A percentile compares a stretch with the other conserved stretches of the same genome.
phyloP scores from a whole-genome alignment of 2,113 vertebrate genomes.

The Daubentonia madagascariensis region DNA sequence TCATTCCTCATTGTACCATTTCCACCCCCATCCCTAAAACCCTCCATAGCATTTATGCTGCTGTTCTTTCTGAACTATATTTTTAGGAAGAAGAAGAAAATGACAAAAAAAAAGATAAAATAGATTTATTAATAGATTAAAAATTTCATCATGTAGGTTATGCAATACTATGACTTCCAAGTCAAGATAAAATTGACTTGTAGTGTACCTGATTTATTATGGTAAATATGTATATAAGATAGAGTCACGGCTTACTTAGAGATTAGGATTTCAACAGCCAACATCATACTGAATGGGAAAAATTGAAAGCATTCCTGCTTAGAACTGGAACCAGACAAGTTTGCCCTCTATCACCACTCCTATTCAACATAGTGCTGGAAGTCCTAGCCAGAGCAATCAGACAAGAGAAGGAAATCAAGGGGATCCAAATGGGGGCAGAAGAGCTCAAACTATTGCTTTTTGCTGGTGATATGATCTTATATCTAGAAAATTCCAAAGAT shows the following conservation, averaged over 20 bases:
- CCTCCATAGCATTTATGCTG: not conserved
- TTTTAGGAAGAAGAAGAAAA: not conserved
- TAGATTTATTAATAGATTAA: not conserved
- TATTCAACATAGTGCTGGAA: too few relatives aligned
- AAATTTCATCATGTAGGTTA: not conserved
- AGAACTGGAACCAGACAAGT: too few relatives aligned
- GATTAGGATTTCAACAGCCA: not conserved
- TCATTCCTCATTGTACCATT: not conserved
- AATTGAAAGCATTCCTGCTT: too few relatives aligned
- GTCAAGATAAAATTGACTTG: not conserved
- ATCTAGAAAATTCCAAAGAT: too few relatives aligned
- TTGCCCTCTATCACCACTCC: too few relatives aligned
- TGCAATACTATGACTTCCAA: not conserved
- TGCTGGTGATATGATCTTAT: too few relatives aligned
- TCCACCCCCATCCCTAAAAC: not conserved
- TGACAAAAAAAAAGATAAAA: not conserved
- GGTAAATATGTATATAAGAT: not conserved
- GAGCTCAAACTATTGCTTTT: too few relatives aligned
- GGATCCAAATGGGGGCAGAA: too few relatives aligned
- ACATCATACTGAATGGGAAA: too few relatives aligned
- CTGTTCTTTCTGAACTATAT: not conserved
- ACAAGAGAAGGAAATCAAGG: too few relatives aligned
- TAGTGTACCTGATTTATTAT: not conserved
- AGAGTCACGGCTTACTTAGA: not conserved
- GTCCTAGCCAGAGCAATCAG: too few relatives aligned